phyloP scores from a whole-genome alignment of 2,797 vertebrate species.

The Melanitta fusca region DNA sequence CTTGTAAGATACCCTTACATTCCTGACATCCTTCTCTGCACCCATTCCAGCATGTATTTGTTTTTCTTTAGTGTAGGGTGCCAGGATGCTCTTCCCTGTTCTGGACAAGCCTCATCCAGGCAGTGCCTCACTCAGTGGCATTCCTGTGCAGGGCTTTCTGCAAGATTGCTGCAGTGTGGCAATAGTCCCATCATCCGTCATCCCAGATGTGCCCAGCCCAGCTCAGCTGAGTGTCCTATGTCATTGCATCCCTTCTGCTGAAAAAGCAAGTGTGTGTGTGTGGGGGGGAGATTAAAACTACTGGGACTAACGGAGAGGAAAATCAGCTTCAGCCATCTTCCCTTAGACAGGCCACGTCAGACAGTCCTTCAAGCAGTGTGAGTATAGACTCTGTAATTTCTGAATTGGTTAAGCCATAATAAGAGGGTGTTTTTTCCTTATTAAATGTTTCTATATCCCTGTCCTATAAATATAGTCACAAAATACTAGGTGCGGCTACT shows the following conservation, averaged over 20 bases:
- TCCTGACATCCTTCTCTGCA: neutral
- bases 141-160: neutral
- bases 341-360: neutral
- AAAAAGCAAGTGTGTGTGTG: neutral
- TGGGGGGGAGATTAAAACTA: neutral
- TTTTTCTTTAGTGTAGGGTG: neutral
- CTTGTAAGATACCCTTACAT: neutral
- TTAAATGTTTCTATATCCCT: conserved; percentile 1
- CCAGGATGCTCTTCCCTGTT: neutral
- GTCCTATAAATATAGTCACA: conserved; percentile 20
- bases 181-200: neutral
- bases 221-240: neutral
- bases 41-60: neutral
- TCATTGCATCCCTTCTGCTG: neutral
- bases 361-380: neutral
- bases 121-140: fast-evolving
- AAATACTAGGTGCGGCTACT: neutral
- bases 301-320: neutral
- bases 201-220: neutral
- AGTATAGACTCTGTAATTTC: conserved; percentile 6
- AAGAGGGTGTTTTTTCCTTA: neutral
- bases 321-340: neutral
- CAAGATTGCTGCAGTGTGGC: neutral
- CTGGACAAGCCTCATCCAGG: neutral
- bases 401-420: neutral